Percentiles rank a stretch among this genome's conserved stretches.
These are phyloP conservation scores for Chrysocyon brachyurus DNA, from an alignment of 2,797 vertebrate species.

Conservation along the genomic window DNA sequence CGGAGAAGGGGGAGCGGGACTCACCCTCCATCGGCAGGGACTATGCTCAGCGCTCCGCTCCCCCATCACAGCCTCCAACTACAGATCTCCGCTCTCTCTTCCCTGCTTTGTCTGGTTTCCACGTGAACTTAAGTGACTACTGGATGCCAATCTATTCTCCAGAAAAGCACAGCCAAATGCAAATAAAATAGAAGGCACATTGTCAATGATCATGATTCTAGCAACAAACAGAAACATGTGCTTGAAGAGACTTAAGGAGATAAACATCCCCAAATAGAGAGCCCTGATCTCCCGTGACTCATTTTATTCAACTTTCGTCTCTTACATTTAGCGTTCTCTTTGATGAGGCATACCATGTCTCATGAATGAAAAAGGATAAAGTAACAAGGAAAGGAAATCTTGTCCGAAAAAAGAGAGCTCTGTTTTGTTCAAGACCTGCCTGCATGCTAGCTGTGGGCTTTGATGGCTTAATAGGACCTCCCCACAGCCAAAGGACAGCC, in stretches of 20 bases:
- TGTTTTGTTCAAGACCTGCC: slow-evolving; percentile 30
- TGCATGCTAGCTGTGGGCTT: not conserved
- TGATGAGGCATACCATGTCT: not conserved
- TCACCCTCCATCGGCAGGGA: fast-evolving
- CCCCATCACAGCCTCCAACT: not conserved
- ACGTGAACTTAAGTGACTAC: not conserved
- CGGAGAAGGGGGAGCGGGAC: not conserved
- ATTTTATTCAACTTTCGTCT: slow-evolving; percentile 41
- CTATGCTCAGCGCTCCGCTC: not conserved
- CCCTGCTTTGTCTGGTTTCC: not conserved
- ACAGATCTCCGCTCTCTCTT: not conserved
- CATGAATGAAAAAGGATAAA: slow-evolving; percentile 48
- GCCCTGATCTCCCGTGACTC: not conserved
- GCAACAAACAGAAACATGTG: not conserved
- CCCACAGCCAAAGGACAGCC: not conserved
- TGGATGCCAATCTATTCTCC: not conserved
- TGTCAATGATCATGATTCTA: not conserved
- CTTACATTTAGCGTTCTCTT: not conserved
- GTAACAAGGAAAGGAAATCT: slow-evolving; percentile 38
- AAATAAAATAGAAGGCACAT: not conserved
- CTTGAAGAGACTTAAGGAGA: slow-evolving; percentile 23
- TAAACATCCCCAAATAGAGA: not conserved
- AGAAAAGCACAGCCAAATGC: not conserved
- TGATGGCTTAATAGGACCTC: slow-evolving; percentile 19
- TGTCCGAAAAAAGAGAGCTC: not conserved